These are phyloP conservation scores for Patagioenas fasciata DNA, from an alignment of 2,113 vertebrate species.

Conservation along the genomic window DNA sequence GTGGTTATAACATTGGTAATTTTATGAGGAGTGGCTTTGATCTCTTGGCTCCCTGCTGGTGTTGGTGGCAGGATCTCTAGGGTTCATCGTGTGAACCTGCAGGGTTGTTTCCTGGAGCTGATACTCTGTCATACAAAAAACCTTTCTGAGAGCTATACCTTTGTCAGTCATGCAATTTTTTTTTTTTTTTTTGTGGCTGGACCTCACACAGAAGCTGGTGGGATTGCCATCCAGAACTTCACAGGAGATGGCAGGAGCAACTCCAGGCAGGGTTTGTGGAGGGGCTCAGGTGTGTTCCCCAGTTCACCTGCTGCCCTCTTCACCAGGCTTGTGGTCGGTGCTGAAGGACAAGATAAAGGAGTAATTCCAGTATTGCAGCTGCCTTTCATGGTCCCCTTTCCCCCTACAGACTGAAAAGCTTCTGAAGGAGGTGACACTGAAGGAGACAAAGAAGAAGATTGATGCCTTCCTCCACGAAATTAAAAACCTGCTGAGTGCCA, in stretches of 20 bases:
- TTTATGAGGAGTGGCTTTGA: background rate
- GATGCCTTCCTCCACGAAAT: constrained; percentile 83
- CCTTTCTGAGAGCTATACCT: background rate
- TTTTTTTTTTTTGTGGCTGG: background rate
- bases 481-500: constrained; percentile 74
- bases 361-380: background rate
- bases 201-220: background rate
- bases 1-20: rapidly evolving
- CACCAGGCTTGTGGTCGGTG: rapidly evolving
- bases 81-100: background rate
- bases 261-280: background rate
- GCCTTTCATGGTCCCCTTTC: background rate
- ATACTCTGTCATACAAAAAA: background rate
- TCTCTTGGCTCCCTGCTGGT: background rate
- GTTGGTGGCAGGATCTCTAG: background rate
- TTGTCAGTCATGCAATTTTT: rapidly evolving
- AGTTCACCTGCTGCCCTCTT: background rate
- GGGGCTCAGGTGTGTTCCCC: background rate
- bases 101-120: background rate
- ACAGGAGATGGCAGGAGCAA: background rate
- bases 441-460: constrained; percentile 85
- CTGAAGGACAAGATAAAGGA: background rate
- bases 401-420: constrained; percentile 88
- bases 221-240: background rate
- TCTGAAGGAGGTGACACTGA: constrained; percentile 88